Evolutionary conservation across 30 jellyfish, hydroid and myxozoan genomes (phyloP).

Genomic region (Sanderia malayensis): DNA sequence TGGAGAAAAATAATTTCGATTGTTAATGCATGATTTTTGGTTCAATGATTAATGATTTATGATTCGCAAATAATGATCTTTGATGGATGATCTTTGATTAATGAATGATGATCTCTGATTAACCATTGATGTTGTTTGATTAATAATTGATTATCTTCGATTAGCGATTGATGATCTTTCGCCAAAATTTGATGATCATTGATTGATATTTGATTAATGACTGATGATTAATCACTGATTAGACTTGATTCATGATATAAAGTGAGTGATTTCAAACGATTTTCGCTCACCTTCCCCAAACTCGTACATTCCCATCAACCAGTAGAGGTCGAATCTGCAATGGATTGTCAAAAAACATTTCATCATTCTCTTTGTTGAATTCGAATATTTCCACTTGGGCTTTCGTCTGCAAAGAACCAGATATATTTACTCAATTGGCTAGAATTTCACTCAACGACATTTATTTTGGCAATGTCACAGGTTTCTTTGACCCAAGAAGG

Average conservation of each 20-base stretch:
- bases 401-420: constrained; percentile 12
- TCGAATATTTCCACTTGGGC: constrained; percentile 55
- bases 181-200: neutral
- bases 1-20: neutral
- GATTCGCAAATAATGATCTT: neutral
- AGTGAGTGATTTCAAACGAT: neutral
- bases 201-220: neutral
- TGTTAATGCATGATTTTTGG: neutral
- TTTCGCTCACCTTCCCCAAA: constrained; percentile 53
- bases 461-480: too few relatives aligned
- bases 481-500: too few relatives aligned
- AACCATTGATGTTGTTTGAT: neutral
- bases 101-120: neutral
- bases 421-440: too few relatives aligned
- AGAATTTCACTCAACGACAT: too few relatives aligned
- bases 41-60: neutral
- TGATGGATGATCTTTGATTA: neutral
- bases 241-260: neutral
- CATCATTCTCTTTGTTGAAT: constrained; percentile 31
- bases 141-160: neutral
- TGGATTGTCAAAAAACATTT: constrained; percentile 32
- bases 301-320: constrained; percentile 33
- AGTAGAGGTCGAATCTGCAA: constrained; percentile 28
- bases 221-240: neutral
- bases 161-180: neutral